These are phyloP conservation scores for Panthera uncia DNA, from an alignment of 2,113 vertebrate genomes.

Conservation along the genomic window DNA sequence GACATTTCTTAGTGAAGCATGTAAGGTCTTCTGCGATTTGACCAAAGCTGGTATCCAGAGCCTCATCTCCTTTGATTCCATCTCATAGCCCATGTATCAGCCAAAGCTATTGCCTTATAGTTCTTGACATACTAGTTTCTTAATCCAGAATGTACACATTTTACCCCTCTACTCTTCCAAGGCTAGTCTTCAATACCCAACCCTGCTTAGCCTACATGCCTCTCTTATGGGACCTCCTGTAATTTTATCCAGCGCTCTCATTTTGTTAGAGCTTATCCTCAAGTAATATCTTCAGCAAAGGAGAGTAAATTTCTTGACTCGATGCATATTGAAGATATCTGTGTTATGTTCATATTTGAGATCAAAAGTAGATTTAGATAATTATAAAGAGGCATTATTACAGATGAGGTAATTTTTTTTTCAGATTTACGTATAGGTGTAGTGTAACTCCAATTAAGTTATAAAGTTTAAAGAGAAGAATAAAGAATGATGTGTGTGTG, in stretches of 20 bases:
- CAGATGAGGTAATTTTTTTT: neutral
- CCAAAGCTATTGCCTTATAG: neutral
- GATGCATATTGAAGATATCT: neutral
- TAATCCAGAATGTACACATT: neutral
- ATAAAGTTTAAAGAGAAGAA: conserved; percentile 15
- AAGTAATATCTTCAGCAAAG: neutral
- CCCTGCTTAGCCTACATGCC: neutral
- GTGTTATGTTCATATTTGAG: neutral
- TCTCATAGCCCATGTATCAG: neutral
- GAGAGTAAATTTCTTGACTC: neutral
- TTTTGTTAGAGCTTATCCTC: neutral
- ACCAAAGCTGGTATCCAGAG: neutral
- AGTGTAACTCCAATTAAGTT: neutral
- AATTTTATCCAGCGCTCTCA: neutral
- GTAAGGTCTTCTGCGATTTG: neutral
- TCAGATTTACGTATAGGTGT: neutral
- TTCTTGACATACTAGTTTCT: neutral
- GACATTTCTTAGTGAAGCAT: neutral
- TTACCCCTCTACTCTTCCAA: neutral
- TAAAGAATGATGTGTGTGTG: neutral
- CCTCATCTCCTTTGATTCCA: neutral
- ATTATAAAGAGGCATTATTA: neutral
- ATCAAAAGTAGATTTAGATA: neutral
- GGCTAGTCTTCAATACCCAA: neutral
- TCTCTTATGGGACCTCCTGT: neutral